These are phyloP conservation scores for Tiliacea aurago DNA, from an alignment of 2,888 invertebrate species.

Conservation along the genomic window DNA sequence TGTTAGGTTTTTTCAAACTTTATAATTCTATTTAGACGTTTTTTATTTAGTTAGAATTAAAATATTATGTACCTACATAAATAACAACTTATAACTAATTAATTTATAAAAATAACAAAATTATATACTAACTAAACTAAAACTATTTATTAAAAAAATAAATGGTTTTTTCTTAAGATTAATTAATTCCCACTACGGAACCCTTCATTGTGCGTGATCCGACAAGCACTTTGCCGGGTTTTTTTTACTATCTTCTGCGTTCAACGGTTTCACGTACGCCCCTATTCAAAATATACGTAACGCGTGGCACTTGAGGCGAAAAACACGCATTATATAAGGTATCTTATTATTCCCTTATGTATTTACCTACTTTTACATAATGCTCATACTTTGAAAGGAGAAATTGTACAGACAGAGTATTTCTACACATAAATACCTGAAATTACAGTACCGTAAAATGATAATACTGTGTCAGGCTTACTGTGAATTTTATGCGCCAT, in stretches of 20 bases:
- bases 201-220: too few species aligned
- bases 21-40: too few species aligned
- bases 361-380: constrained; percentile 44
- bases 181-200: too few species aligned
- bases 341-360: constrained; percentile 53
- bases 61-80: too few species aligned
- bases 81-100: too few species aligned
- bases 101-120: too few species aligned
- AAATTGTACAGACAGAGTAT: constrained; percentile 44
- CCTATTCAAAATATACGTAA: constrained; percentile 37
- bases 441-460: constrained; percentile 77
- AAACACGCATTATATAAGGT: constrained; percentile 44
- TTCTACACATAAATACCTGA: constrained; percentile 63
- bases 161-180: too few species aligned
- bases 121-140: too few species aligned
- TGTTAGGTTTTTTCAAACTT: too few species aligned
- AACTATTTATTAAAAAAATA: too few species aligned
- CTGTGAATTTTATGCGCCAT: constrained; percentile 87
- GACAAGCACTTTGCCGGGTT: too few species aligned
- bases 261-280: constrained; percentile 13
- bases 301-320: constrained; percentile 25
- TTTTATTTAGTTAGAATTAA: too few species aligned
- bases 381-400: constrained; percentile 37
- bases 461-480: constrained; percentile 80
- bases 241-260: constrained; percentile 21